A percentile compares a stretch with the other conserved stretches of the same genome.
These are phyloP conservation scores for Cryptophagus acutangulus DNA, from an alignment of 2,888 invertebrate species.

Conservation along the genomic window DNA sequence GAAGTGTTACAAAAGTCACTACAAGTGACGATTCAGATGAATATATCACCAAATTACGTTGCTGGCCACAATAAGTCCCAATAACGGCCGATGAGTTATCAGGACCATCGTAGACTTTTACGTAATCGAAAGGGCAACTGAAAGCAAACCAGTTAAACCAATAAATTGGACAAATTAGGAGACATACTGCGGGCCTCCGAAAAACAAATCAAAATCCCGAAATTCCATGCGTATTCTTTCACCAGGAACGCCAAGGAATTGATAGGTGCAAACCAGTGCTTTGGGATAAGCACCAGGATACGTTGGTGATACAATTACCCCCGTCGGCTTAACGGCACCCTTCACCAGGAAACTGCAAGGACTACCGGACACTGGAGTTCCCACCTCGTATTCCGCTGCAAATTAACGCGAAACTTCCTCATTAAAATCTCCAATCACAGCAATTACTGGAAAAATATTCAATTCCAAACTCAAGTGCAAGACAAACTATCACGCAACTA, in stretches of 20 bases:
- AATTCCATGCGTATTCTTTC: constrained; percentile 94
- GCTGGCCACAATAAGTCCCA: constrained; percentile 96
- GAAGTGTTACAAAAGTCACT: constrained; percentile 87
- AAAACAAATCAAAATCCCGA: constrained; percentile 97
- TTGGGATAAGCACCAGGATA: constrained; percentile 99
- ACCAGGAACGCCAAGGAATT: constrained; percentile 83
- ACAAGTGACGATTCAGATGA: constrained; percentile 87
- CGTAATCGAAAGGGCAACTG: constrained; percentile 98
- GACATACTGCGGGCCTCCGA: constrained; percentile 95
- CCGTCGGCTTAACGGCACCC: constrained; percentile 65
- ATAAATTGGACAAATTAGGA: too few relatives aligned
- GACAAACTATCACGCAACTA: too few relatives aligned
- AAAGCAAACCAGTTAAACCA: too few relatives aligned
- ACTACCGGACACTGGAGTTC: constrained; percentile 78
- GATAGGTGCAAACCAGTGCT: constrained; percentile 87
- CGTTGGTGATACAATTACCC: constrained; percentile 91
- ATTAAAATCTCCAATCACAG: too few relatives aligned
- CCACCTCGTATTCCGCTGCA: constrained; percentile 87
- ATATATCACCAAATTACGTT: constrained; percentile 91
- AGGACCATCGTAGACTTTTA: constrained; percentile 93
- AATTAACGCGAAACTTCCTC: constrained; percentile 6
- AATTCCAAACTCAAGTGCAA: too few relatives aligned
- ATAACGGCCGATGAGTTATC: constrained; percentile 85
- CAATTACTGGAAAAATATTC: too few relatives aligned
- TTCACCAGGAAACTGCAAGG: constrained; percentile 87